These are phyloP conservation scores for Mustela lutreola DNA, from an alignment of 2,113 vertebrate species.

Conservation along the genomic window DNA sequence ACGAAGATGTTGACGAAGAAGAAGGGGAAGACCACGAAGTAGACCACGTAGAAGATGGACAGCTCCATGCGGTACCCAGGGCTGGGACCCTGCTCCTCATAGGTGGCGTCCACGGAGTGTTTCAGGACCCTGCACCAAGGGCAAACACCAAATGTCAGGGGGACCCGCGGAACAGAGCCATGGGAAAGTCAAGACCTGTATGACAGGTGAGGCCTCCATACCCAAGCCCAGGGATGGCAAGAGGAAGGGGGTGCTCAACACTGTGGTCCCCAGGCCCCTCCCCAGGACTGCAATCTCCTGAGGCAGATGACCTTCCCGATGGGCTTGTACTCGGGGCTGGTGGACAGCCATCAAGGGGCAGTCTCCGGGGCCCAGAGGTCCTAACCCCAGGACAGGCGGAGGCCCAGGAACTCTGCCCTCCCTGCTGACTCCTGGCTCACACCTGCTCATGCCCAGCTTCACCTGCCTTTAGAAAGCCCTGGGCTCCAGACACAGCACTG, in stretches of 20 bases:
- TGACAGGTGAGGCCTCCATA: fast-evolving
- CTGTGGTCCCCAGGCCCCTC: neutral
- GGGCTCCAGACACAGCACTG: neutral
- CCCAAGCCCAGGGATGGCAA: too few relatives aligned
- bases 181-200: fast-evolving
- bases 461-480: neutral
- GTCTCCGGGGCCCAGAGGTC: neutral
- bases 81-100: slow-evolving; percentile 96
- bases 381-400: neutral
- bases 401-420: neutral
- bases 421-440: neutral
- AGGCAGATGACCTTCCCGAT: fast-evolving
- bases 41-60: slow-evolving; percentile 99
- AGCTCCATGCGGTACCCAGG: slow-evolving; percentile 98
- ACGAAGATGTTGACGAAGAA: slow-evolving; percentile 99
- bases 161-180: neutral
- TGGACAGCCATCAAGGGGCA: fast-evolving
- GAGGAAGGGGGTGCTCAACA: fast-evolving
- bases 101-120: slow-evolving; percentile 97
- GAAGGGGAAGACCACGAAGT: slow-evolving; percentile 99
- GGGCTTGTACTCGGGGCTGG: neutral
- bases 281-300: fast-evolving
- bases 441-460: neutral
- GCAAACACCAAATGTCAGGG: slow-evolving; percentile 58
- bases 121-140: slow-evolving; percentile 93